Base-by-base conservation (phyloP, 2,888 invertebrate species). In the Patella pellucida region DNA sequence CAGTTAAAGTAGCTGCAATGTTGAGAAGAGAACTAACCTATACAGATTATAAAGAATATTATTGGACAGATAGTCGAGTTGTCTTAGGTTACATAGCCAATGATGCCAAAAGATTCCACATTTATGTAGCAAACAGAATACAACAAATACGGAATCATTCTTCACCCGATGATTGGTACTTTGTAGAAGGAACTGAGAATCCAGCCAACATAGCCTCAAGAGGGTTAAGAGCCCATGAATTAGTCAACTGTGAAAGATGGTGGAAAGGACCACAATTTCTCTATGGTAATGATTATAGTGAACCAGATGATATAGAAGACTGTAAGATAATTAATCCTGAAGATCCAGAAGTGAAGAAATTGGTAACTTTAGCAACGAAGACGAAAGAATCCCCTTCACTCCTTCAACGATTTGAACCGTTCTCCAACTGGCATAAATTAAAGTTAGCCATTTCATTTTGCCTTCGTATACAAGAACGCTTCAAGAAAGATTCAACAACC, bases 161-260 rank as follows among this genome's bases (percentile, higher is more conserved):
- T 62, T 19, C 62, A 3, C 62, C 62, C 11, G 19, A 19, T 62
- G 15, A 50, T 16, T 62, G 62, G 62, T 19, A 19, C 23, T 23
- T 19, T 14, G 14, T 62, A 62, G n/a, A 70, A 51, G 52, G 50
- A 23, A 52, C 70, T 16, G 4, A 69, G 16, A 74, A 50, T 52
- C 16, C 27, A 7, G 71, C 51, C 0, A 52, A 51, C 27, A 52
- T 71, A 15, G 79, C 76, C 7, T 79, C 79, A 3, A 69, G 81
- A 72, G 78, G 80, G 0, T 19, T 54, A 15, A 56, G 72, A 11
- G 23, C 72, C n/a, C 67, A n/a, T 16, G 62, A 23, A 19, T 14
- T 62, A 19, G 62, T 62, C 3, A 62, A 19, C 4, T 23, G 23
- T 62, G 23, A 62, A n/a, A 5, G 19, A 19, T 62, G 62, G 62